Evolutionary conservation across 2,797 vertebrate genomes (phyloP), one percentile per base, ranked within the genome.

Genomic region (Poliocrania exsul): DNA sequence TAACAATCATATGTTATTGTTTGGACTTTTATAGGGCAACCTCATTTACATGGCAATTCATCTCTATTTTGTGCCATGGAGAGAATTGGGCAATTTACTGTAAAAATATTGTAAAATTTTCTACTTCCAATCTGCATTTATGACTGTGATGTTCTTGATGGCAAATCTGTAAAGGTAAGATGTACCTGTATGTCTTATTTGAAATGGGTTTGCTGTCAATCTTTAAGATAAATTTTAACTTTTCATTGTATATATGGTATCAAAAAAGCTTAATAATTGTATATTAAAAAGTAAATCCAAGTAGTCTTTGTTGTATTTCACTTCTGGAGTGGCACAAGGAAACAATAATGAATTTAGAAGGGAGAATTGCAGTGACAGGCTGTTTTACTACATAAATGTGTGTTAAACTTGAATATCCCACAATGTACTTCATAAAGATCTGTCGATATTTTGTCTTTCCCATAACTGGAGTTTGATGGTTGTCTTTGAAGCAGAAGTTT

Each of bases 241-340:
- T 87, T 84, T 81, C n/a, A 26, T 49, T 81, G 65, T 79, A 7
- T 85, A 37, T 64, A 40, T 90, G 50, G 91, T 93, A 84, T 40
- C 5, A 60, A 61, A 62, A 75, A 65, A 58, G 6, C n/a, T 56
- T 80, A 73, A 46, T 92, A 46, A 67, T 77, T 60, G 9, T 74
- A 44, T 90, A 95, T 94, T 96, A 95, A 94, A 95, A 95, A 54
- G 35, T 74, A 60, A 90, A 88, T 62, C 53, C 50, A 51, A 61
- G 23, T 13, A 58, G 13, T 9, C 4, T 77, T 80, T 35, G 24
- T 86, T 91, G 66, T 87, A 8, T 92, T 95, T 95, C 14, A 56
- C 31, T 90, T 88, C 33, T 72, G n/a, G 35, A 84, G 38, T 11
- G 2, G 42, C 47, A n/a, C 4, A 57, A 80, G 78, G 49, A 85